Percentiles rank a stretch among this genome's conserved stretches.
Evolutionary conservation across 2,888 invertebrate species (phyloP).

Genomic region (Plebejus melissa): DNA sequence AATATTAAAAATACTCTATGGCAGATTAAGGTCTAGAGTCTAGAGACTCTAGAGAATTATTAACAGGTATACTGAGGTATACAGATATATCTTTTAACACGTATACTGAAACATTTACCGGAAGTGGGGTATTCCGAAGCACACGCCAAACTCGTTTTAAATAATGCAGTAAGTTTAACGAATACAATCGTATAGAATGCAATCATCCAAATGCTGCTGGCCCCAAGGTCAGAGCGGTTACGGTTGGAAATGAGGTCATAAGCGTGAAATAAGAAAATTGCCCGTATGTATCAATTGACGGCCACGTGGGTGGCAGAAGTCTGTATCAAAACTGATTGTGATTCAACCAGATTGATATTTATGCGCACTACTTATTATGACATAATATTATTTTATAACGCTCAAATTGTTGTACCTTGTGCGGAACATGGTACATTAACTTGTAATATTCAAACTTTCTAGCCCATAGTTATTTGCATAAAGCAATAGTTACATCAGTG

Average conservation of each 20-base stretch:
- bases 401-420: neutral
- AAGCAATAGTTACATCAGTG: neutral
- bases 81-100: too few species aligned
- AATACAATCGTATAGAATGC: neutral
- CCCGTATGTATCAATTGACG: constrained; percentile 23
- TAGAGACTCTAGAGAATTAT: too few species aligned
- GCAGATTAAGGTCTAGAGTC: too few species aligned
- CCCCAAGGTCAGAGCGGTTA: constrained; percentile 22
- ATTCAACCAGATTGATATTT: constrained; percentile 19
- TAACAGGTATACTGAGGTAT: too few species aligned
- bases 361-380: constrained; percentile 6
- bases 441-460: constrained; percentile 14
- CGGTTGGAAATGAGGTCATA: constrained; percentile 32
- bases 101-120: neutral
- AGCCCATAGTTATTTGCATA: neutral
- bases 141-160: neutral
- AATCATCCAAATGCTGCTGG: constrained; percentile 1
- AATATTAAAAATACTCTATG: too few species aligned
- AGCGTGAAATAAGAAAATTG: constrained; percentile 33
- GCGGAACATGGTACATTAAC: neutral
- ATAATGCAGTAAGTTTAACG: neutral
- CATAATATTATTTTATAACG: neutral
- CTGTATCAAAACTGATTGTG: neutral
- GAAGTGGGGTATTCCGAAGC: neutral
- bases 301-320: constrained; percentile 1